Evolutionary conservation across 2,113 vertebrate genomes (phyloP).

Genomic region (Fukomys damarensis): DNA sequence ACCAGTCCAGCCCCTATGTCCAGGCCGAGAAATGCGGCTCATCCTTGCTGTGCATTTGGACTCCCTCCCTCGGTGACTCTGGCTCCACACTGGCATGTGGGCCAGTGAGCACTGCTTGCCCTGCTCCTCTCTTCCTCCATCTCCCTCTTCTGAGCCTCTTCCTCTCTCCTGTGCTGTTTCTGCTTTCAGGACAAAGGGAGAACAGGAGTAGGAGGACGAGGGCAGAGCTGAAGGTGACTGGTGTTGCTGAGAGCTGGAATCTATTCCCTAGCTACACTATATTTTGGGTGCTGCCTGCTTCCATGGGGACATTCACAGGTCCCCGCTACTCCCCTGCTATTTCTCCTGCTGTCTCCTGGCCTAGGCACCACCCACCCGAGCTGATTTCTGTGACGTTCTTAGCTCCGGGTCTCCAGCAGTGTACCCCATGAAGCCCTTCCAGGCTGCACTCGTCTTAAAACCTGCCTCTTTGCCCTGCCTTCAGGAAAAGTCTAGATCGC

Average conservation of each 20-base stretch:
- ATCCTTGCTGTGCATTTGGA: no score
- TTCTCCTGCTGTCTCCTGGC: neutral
- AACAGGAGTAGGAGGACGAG: neutral
- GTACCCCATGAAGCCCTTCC: neutral
- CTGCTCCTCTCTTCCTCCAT: no score
- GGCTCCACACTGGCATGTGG: rapidly evolving
- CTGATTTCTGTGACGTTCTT: neutral
- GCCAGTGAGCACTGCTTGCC: neutral
- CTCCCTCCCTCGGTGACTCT: neutral
- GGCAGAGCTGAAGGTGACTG: neutral
- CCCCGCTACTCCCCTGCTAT: neutral
- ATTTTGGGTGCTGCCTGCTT: neutral
- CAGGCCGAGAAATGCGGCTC: neutral
- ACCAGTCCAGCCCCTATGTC: neutral
- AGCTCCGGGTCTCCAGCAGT: no score
- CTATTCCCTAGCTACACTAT: neutral
- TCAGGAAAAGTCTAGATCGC: neutral
- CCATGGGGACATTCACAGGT: neutral
- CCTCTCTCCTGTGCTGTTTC: neutral
- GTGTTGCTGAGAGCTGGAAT: neutral
- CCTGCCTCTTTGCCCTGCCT: neutral
- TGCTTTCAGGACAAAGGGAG: neutral
- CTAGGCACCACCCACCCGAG: no score
- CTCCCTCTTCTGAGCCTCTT: no score
- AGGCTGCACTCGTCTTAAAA: neutral